Evolutionary conservation across 2,113 vertebrate genomes (phyloP).

Genomic region (Engystomops pustulosus): DNA sequence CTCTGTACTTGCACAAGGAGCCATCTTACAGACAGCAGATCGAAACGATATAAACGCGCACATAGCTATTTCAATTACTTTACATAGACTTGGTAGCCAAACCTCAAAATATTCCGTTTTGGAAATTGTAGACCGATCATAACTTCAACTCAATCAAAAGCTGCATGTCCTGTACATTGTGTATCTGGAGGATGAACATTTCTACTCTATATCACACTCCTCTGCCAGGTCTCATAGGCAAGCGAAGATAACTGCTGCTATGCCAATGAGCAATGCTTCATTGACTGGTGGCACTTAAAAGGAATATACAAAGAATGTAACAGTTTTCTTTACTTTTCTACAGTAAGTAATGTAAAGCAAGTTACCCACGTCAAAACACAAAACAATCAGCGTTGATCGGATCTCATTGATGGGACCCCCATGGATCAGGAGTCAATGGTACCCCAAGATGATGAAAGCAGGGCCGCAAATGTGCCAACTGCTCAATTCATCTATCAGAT

Average conservation of each 20-base stretch:
- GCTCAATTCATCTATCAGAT: too few relatives aligned
- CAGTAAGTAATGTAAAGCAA: too few relatives aligned
- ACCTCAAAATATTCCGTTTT: conserved; percentile 32
- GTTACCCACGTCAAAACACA: too few relatives aligned
- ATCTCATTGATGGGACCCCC: too few relatives aligned
- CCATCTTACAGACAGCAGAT: conserved; percentile 28
- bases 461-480: too few relatives aligned
- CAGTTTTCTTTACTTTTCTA: too few relatives aligned
- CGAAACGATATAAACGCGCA: conserved; percentile 25
- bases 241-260: neutral
- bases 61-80: conserved; percentile 54
- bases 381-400: too few relatives aligned
- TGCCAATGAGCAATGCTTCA: neutral
- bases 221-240: neutral
- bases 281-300: neutral
- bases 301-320: too few relatives aligned
- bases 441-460: too few relatives aligned
- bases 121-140: conserved; percentile 33
- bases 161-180: neutral
- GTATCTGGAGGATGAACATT: conserved; percentile 21
- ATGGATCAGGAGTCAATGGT: too few relatives aligned
- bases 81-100: conserved; percentile 26
- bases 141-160: conserved; percentile 14
- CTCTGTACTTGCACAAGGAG: conserved; percentile 28
- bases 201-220: conserved; percentile 30